These are phyloP conservation scores for Cheilosia soror DNA, from an alignment of 2,888 invertebrate genomes.

Conservation along the genomic window DNA sequence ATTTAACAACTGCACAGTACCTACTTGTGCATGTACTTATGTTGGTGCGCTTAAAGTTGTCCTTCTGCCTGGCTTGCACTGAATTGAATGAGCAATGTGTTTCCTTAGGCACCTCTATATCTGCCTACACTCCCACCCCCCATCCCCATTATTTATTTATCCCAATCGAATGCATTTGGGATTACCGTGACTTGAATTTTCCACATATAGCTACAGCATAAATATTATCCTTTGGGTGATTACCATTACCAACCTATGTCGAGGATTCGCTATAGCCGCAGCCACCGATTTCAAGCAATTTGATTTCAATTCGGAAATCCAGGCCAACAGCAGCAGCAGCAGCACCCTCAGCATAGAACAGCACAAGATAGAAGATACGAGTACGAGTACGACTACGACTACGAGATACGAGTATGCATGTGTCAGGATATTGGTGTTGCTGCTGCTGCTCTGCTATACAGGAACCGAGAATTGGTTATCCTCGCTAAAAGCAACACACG, in stretches of 20 bases:
- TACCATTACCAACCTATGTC: slow-evolving; percentile 55
- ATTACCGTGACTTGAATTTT: slow-evolving; percentile 56
- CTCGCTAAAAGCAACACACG: slow-evolving; percentile 60
- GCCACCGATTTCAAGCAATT: slow-evolving; percentile 58
- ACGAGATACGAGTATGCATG: slow-evolving; percentile 30
- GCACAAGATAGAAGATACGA: slow-evolving; percentile 21
- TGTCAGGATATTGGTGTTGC: slow-evolving; percentile 64
- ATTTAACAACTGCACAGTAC: slow-evolving; percentile 40
- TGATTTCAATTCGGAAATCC: slow-evolving; percentile 53
- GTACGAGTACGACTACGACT: not conserved
- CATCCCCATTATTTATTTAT: slow-evolving; percentile 64
- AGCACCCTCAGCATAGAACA: slow-evolving; percentile 25
- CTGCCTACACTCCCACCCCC: not conserved
- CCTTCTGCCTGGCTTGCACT: slow-evolving; percentile 43
- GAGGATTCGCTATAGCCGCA: slow-evolving; percentile 40
- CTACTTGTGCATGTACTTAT: slow-evolving; percentile 19
- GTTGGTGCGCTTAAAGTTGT: slow-evolving; percentile 39
- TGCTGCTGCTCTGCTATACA: slow-evolving; percentile 51
- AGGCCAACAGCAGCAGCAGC: slow-evolving; percentile 50
- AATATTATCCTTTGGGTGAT: slow-evolving; percentile 64
- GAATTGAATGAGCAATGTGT: slow-evolving; percentile 4
- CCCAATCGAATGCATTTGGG: slow-evolving; percentile 66
- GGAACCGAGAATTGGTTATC: slow-evolving; percentile 60
- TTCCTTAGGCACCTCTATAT: slow-evolving; percentile 4
- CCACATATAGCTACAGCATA: slow-evolving; percentile 37